Evolutionary conservation across 2,113 vertebrate genomes (phyloP).

Genomic region (Oreotrochilus melanogaster): DNA sequence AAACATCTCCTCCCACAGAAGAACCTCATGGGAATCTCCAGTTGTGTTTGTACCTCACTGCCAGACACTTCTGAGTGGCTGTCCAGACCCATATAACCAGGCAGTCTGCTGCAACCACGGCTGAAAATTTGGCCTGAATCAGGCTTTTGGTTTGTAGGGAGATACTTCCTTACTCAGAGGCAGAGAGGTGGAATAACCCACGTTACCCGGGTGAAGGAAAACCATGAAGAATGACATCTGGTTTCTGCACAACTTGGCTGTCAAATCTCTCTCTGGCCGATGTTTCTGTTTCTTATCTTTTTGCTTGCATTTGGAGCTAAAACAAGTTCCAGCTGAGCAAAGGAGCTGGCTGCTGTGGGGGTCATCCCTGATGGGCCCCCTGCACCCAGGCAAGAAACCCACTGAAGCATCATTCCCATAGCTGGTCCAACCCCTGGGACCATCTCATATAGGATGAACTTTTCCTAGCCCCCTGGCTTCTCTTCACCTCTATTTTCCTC

Average conservation of each 20-base stretch:
- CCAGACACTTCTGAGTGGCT: rapidly evolving
- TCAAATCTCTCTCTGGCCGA: constrained; percentile 13
- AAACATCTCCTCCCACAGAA: neutral
- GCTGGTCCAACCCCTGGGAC: rapidly evolving
- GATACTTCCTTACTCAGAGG: neutral
- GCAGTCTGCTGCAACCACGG: neutral
- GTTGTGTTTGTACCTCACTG: neutral
- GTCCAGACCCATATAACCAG: neutral
- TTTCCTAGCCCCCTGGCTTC: neutral
- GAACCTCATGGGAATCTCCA: rapidly evolving
- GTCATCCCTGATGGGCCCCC: rapidly evolving
- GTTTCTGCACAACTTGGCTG: constrained; percentile 50
- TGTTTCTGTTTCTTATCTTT: constrained; percentile 63
- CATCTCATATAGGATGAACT: rapidly evolving
- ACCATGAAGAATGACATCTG: constrained; percentile 28
- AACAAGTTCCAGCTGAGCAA: neutral
- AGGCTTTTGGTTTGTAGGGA: neutral
- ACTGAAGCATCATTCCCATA: rapidly evolving
- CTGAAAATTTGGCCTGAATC: neutral
- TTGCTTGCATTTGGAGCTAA: neutral
- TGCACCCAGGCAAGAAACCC: neutral
- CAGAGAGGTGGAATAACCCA: neutral
- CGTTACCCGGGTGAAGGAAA: neutral
- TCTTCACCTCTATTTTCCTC: neutral
- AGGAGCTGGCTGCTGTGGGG: neutral